These are phyloP conservation scores for Hemiprocne comata DNA, from an alignment of 2,113 vertebrate genomes.

Conservation along the genomic window DNA sequence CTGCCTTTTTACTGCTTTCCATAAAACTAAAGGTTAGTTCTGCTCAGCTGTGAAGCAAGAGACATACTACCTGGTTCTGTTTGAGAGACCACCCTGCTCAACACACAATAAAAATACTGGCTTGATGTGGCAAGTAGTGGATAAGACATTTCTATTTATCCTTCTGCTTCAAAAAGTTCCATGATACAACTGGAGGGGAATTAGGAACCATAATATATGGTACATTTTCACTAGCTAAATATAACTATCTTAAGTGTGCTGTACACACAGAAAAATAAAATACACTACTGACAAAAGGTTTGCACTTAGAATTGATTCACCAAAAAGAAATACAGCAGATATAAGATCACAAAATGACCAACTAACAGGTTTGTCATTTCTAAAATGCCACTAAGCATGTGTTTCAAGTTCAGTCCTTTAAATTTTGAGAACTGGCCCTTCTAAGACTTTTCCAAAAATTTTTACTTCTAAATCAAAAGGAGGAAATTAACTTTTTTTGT, in stretches of 20 bases:
- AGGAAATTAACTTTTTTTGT: background rate
- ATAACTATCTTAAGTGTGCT: background rate
- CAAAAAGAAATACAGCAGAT: background rate
- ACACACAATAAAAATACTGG: background rate
- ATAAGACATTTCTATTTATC: background rate
- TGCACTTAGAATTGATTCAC: background rate
- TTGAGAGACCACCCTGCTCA: background rate
- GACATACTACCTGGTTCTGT: background rate
- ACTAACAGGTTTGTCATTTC: background rate
- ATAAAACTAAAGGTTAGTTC: background rate
- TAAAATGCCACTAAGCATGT: background rate
- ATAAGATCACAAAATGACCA: background rate
- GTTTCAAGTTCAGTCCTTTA: background rate
- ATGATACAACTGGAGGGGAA: background rate
- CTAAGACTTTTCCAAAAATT: background rate
- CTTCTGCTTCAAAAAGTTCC: background rate
- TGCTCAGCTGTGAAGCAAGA: background rate
- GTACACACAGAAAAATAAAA: background rate
- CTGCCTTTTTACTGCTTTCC: background rate
- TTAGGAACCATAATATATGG: background rate
- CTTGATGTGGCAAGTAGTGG: background rate
- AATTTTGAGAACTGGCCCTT: background rate
- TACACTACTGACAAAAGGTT: background rate
- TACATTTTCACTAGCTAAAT: background rate
- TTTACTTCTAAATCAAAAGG: background rate